Evolutionary conservation across 2,113 vertebrate species (phyloP).

Genomic region (Caloenas nicobarica): DNA sequence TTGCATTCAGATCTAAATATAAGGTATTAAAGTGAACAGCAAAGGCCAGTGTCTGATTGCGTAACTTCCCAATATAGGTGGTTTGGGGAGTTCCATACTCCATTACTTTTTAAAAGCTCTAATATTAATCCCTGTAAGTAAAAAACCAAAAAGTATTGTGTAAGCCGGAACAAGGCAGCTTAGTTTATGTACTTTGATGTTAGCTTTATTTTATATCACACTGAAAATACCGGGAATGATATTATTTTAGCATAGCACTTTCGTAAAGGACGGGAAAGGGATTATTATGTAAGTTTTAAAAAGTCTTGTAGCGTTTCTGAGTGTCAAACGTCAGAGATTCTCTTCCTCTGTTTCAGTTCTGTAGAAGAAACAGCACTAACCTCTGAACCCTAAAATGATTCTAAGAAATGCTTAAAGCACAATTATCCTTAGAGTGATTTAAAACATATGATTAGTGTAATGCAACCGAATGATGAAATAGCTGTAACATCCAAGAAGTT

Average conservation of each 20-base stretch:
- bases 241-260: not conserved
- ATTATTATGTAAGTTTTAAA: not conserved
- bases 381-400: not conserved
- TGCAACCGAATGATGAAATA: not conserved
- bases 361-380: not conserved
- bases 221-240: not conserved
- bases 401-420: not conserved
- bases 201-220: not conserved
- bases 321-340: not conserved
- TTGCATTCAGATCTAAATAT: not conserved
- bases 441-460: not conserved
- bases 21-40: not conserved
- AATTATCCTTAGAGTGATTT: not conserved
- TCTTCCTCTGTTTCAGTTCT: not conserved
- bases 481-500: fast-evolving
- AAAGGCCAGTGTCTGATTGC: not conserved
- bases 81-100: not conserved
- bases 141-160: not conserved
- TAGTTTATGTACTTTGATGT: not conserved
- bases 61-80: not conserved
- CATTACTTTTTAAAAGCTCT: not conserved
- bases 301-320: not conserved
- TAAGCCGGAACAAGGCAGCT: not conserved
- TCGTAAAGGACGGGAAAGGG: not conserved
- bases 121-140: not conserved